Conservation (phyloP, 1,140 invertebrate species). For the Trichonephila clavata region DNA sequence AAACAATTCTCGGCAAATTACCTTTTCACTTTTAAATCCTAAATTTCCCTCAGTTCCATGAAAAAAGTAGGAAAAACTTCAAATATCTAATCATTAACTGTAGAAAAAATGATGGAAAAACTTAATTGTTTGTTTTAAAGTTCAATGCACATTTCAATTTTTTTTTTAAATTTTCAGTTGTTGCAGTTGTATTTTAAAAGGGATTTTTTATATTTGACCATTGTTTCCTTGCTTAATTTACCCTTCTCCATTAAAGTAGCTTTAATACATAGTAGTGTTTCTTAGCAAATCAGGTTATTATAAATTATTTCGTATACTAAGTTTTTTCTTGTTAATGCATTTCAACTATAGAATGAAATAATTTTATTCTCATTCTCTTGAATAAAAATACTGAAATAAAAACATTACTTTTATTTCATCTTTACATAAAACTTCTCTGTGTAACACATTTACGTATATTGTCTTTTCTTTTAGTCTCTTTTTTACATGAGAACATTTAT, state of each 20-base stretch:
- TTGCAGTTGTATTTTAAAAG: too few relatives aligned
- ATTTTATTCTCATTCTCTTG: neutral
- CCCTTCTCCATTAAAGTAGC: too few relatives aligned
- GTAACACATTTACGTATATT: neutral
- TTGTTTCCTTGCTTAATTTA: neutral
- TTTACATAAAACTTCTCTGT: neutral
- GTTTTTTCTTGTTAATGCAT: neutral
- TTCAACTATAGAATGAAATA: neutral
- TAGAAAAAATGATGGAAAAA: too few relatives aligned
- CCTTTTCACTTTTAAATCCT: too few relatives aligned
- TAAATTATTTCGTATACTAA: neutral
- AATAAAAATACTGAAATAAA: constrained; percentile 11
- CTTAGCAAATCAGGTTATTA: neutral
- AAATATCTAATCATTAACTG: too few relatives aligned
- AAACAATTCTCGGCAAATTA: too few relatives aligned
- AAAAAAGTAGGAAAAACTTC: too few relatives aligned
- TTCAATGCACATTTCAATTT: too few relatives aligned
- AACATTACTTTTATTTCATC: constrained; percentile 24
- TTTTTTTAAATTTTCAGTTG: too few relatives aligned
- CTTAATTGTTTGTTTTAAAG: too few relatives aligned
- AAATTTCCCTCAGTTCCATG: too few relatives aligned
- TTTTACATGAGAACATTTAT: neutral
- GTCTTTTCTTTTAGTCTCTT: neutral
- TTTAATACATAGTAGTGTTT: neutral
- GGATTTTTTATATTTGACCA: neutral